Percentiles rank a stretch among this genome's conserved stretches.
These are phyloP conservation scores for Branchipolynoe longqiensis DNA, from an alignment of 2,888 invertebrate species.

Conservation along the genomic window DNA sequence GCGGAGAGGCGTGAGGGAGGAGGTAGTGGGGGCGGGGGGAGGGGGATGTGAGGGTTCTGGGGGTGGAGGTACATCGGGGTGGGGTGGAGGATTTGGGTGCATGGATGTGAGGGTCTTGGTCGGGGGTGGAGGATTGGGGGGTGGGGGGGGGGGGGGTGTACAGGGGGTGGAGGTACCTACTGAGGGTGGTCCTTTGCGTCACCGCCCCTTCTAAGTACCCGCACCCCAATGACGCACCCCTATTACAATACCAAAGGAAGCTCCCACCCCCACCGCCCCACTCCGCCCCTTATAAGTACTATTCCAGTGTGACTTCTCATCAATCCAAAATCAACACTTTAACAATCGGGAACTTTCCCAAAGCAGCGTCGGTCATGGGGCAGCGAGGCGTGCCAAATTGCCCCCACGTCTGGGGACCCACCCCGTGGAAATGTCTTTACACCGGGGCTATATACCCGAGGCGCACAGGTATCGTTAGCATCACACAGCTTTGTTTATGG, in stretches of 20 bases:
- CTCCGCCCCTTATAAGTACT: background rate
- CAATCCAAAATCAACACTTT: slow-evolving; percentile 12
- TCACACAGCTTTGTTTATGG: slow-evolving; percentile 16
- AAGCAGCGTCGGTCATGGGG: background rate
- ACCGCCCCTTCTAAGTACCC: slow-evolving; percentile 2
- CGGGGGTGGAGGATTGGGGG: background rate
- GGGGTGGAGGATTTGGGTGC: background rate
- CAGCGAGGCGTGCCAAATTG: background rate
- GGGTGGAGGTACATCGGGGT: background rate
- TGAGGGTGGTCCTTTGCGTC: background rate
- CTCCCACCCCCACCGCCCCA: background rate
- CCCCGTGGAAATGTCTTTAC: background rate
- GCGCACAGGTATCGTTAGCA: background rate
- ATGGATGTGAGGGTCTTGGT: background rate
- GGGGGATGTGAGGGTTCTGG: background rate
- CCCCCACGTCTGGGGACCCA: background rate
- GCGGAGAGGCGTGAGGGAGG: background rate
- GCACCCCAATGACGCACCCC: slow-evolving; percentile 3
- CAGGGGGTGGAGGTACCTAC: background rate
- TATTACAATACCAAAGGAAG: slow-evolving; percentile 13
- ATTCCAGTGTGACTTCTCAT: slow-evolving; percentile 1
- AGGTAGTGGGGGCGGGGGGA: background rate
- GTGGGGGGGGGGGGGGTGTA: background rate
- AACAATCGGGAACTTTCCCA: background rate
- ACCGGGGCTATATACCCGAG: background rate